These are phyloP conservation scores for Channallabes apus DNA, from an alignment of 2,797 vertebrate species.

Conservation along the genomic window DNA sequence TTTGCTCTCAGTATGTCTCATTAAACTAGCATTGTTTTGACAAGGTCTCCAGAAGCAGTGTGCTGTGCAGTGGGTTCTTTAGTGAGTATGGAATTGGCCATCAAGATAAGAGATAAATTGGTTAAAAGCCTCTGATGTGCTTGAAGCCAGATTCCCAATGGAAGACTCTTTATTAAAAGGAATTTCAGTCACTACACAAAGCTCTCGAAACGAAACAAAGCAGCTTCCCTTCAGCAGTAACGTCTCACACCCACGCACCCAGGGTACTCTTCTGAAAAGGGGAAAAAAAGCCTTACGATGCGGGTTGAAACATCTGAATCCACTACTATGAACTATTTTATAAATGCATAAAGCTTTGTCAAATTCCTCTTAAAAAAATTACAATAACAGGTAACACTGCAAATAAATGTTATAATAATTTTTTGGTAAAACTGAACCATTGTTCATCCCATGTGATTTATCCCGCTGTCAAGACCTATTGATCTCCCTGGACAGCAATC, in stretches of 20 bases:
- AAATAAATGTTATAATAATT: background rate
- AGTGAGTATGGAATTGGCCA: conserved; percentile 10
- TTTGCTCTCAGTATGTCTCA: background rate
- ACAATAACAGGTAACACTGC: background rate
- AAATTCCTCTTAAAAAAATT: background rate
- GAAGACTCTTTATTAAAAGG: conserved; percentile 25
- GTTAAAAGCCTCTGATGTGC: conserved; percentile 45
- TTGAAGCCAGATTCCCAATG: conserved; percentile 1
- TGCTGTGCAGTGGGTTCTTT: background rate
- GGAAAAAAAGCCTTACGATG: background rate
- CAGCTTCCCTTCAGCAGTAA: conserved; percentile 14
- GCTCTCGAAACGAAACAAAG: conserved; percentile 16
- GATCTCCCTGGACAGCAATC: too few relatives aligned
- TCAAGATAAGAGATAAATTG: conserved; percentile 55
- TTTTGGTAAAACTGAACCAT: too few relatives aligned
- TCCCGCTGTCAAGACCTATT: too few relatives aligned
- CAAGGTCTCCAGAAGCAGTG: background rate
- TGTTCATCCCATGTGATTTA: too few relatives aligned
- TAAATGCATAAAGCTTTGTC: background rate
- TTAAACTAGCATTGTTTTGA: background rate
- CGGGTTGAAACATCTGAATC: background rate
- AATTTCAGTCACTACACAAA: conserved; percentile 25
- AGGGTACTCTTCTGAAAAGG: background rate
- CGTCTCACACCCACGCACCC: background rate
- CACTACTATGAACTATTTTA: background rate